A percentile compares a stretch with the other conserved stretches of the same genome.
These are phyloP conservation scores for Nesospiza acunhae DNA, from an alignment of 2,113 vertebrate species.

Conservation along the genomic window DNA sequence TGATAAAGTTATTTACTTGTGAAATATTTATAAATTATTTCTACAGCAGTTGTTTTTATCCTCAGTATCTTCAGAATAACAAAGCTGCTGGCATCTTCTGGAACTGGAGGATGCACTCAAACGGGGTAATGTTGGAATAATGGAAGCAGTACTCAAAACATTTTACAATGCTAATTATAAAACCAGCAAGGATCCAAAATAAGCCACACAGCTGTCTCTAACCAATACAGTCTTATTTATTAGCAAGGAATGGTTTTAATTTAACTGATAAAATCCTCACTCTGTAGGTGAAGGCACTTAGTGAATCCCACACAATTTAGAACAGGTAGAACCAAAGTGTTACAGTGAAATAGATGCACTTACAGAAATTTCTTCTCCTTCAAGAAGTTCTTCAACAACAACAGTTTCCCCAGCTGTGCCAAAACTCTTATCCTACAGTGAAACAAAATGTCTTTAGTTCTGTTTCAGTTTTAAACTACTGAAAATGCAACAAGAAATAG, in stretches of 20 bases:
- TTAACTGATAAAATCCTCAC: neutral
- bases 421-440: slow-evolving; percentile 84
- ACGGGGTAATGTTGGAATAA: neutral
- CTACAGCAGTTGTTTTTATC: neutral
- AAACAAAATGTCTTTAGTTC: neutral
- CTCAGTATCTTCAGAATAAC: neutral
- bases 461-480: neutral
- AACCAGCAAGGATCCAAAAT: neutral
- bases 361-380: slow-evolving; percentile 96
- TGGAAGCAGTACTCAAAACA: neutral
- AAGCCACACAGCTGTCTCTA: neutral
- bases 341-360: slow-evolving; percentile 64
- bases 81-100: neutral
- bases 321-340: neutral
- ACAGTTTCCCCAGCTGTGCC: slow-evolving; percentile 91
- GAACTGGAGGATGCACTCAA: neutral
- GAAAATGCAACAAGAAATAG: neutral
- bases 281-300: neutral
- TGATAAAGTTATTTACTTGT: neutral
- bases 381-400: slow-evolving; percentile 93
- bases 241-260: neutral
- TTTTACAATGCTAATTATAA: neutral
- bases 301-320: neutral
- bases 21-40: neutral
- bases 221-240: neutral